Evolutionary conservation across 2,113 vertebrate species (phyloP).

Genomic region (Cephalopholis sonnerati): DNA sequence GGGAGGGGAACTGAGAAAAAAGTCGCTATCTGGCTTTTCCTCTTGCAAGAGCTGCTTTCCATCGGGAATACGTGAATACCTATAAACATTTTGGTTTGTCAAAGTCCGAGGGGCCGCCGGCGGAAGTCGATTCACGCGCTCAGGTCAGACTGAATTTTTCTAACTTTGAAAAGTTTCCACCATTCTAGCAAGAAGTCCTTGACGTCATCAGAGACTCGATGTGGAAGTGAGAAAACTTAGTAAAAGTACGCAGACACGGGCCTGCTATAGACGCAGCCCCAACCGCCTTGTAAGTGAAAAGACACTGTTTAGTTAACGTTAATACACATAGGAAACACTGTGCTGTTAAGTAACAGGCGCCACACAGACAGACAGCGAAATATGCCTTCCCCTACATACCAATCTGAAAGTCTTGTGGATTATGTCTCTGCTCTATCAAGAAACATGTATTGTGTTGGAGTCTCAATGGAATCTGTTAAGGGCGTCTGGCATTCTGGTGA

Average conservation of each 20-base stretch:
- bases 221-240: constrained; percentile 42
- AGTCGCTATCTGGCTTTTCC: constrained; percentile 59
- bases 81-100: background rate
- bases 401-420: background rate
- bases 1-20: constrained; percentile 68
- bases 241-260: constrained; percentile 20
- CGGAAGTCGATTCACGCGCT: constrained; percentile 32
- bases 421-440: background rate
- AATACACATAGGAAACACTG: background rate
- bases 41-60: constrained; percentile 13
- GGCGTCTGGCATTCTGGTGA: background rate
- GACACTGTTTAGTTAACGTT: too few species aligned
- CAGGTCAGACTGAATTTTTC: constrained; percentile 59
- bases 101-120: constrained; percentile 26
- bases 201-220: constrained; percentile 66
- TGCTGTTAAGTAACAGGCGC: background rate
- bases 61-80: constrained; percentile 23
- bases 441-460: background rate
- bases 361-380: background rate
- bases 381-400: background rate
- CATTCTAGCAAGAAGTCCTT: constrained; percentile 26
- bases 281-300: background rate
- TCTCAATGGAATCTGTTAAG: background rate
- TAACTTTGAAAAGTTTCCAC: constrained; percentile 67
- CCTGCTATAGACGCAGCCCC: background rate